A percentile compares a stretch with the other conserved stretches of the same genome.
phyloP scores from a whole-genome alignment of 1,140 invertebrate genomes.

The Rhopalosiphum padi region DNA sequence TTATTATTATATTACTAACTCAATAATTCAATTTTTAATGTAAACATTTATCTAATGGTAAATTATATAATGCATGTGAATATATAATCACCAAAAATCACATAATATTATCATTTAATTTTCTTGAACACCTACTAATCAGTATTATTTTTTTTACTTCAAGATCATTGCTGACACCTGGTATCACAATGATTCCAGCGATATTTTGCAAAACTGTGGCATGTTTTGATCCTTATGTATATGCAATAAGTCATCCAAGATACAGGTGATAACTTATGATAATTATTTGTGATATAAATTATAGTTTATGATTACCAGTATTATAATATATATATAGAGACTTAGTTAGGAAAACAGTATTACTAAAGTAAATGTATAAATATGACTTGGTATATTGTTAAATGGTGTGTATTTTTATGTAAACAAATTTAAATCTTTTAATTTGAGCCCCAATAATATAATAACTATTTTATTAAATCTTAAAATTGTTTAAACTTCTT shows the following conservation, averaged over 20 bases:
- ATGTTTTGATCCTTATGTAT: conserved; percentile 86
- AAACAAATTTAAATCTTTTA: too few species aligned
- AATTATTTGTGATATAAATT: neutral
- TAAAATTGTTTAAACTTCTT: too few species aligned
- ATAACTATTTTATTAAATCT: too few species aligned
- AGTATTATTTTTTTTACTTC: neutral
- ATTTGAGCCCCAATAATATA: too few species aligned
- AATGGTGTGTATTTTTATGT: too few species aligned
- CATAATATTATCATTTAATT: neutral
- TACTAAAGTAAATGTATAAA: too few species aligned
- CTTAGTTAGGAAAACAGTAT: too few species aligned
- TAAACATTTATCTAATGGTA: neutral
- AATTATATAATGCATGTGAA: too few species aligned
- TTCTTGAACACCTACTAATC: neutral
- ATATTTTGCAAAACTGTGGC: conserved; percentile 83
- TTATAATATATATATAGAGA: too few species aligned
- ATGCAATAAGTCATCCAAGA: conserved; percentile 88
- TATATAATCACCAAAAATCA: neutral
- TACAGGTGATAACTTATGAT: conserved; percentile 70
- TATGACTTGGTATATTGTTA: too few species aligned
- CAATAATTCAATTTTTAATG: neutral
- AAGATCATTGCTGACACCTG: conserved; percentile 75
- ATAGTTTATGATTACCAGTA: neutral
- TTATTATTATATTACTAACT: neutral
- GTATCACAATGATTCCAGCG: conserved; percentile 86